Evolutionary conservation across 2,888 invertebrate species (phyloP).

Genomic region (Amblyteles armatorius): DNA sequence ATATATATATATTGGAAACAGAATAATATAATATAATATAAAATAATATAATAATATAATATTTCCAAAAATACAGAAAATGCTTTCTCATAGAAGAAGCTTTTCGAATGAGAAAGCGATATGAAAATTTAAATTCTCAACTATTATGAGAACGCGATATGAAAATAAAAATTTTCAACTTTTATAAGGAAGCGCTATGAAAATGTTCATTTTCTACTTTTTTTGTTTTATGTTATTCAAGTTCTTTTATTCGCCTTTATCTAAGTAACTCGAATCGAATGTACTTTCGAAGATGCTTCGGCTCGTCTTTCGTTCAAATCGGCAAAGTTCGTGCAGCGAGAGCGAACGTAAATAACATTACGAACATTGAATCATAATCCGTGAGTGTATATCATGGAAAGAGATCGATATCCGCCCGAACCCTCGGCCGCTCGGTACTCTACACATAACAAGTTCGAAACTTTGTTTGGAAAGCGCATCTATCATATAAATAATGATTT

Average conservation of each 20-base stretch:
- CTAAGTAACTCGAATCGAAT: neutral
- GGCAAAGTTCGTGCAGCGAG: neutral
- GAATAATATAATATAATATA: too few relatives aligned
- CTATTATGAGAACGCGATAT: too few relatives aligned
- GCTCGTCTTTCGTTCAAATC: constrained; percentile 20
- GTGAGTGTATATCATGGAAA: neutral
- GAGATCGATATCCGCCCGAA: neutral
- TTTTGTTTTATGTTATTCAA: too few relatives aligned
- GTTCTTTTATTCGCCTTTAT: neutral
- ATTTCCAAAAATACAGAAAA: too few relatives aligned
- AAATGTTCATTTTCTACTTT: too few relatives aligned
- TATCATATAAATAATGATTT: neutral
- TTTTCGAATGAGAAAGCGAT: too few relatives aligned
- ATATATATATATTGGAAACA: too few relatives aligned
- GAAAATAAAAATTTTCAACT: too few relatives aligned
- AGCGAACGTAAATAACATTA: constrained; percentile 55
- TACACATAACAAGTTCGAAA: neutral
- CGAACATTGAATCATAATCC: constrained; percentile 48
- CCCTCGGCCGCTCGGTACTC: neutral
- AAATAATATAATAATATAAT: too few relatives aligned
- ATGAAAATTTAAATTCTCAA: too few relatives aligned
- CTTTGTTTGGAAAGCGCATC: neutral
- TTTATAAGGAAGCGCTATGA: too few relatives aligned
- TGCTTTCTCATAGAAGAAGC: too few relatives aligned
- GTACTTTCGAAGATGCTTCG: neutral